These are phyloP conservation scores for Neoaliturus tenellus DNA, from an alignment of 2,888 invertebrate species.

Conservation along the genomic window DNA sequence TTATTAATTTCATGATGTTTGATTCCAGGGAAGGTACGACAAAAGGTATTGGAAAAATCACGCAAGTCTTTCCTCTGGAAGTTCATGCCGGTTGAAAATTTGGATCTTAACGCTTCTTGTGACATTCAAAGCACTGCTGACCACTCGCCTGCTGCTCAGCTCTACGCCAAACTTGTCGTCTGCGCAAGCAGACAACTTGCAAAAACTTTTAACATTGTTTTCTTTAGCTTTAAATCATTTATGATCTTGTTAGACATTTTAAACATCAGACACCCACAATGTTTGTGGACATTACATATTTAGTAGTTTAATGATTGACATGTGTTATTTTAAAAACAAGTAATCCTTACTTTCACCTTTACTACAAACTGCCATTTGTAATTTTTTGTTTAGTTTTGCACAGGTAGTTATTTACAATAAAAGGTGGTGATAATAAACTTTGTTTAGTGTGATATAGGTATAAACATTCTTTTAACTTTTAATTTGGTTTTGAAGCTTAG, in stretches of 20 bases:
- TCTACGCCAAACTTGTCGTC: neutral
- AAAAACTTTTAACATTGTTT: neutral
- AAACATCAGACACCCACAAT: neutral
- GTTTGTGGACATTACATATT: neutral
- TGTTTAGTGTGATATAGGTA: too few relatives aligned
- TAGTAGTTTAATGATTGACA: neutral
- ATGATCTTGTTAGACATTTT: neutral
- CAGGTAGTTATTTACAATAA: too few relatives aligned
- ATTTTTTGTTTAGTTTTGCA: too few relatives aligned
- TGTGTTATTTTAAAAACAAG: neutral
- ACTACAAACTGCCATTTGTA: too few relatives aligned
- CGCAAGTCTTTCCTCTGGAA: constrained; percentile 80
- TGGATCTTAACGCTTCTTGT: neutral
- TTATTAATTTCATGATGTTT: neutral
- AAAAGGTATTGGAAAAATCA: constrained; percentile 91
- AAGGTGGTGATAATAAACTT: too few relatives aligned
- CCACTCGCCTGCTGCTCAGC: neutral
- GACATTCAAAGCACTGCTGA: neutral
- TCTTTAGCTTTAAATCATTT: neutral
- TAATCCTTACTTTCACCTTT: too few relatives aligned
- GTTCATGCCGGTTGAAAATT: constrained; percentile 51
- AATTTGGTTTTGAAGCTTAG: too few relatives aligned
- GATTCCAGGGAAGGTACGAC: constrained; percentile 83
- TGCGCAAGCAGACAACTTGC: neutral
- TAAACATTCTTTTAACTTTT: too few relatives aligned